A percentile compares a stretch with the other conserved stretches of the same genome.
Conservation (phyloP, 35 echinoderm and acorn worm genomes). For the Chiridota heheva region DNA sequence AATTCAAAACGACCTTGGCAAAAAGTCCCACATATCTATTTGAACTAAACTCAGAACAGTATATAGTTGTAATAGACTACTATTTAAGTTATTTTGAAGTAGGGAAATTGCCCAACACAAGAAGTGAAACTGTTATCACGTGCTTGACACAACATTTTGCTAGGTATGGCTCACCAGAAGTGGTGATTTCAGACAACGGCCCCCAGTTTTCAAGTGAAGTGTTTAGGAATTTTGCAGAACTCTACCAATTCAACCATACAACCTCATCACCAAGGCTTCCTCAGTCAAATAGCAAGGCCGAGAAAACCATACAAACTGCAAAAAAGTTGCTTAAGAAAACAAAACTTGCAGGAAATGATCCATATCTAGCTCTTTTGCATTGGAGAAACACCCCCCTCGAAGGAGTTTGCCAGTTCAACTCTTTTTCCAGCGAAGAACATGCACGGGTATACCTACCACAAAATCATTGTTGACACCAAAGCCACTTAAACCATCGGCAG, state of each 20-base stretch:
- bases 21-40: constrained; percentile 36
- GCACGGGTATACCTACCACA: no score
- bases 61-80: constrained; percentile 53
- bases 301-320: constrained; percentile 46
- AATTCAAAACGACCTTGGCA: background rate
- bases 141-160: constrained; percentile 58
- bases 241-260: constrained; percentile 23
- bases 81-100: constrained; percentile 68
- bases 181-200: constrained; percentile 55
- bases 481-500: no score
- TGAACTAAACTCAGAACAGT: constrained; percentile 28
- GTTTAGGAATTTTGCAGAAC: constrained; percentile 30
- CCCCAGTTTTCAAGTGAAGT: constrained; percentile 21
- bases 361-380: constrained; percentile 48
- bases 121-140: constrained; percentile 32
- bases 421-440: constrained; percentile 36
- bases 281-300: constrained; percentile 45
- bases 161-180: constrained; percentile 43
- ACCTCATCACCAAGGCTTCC: constrained; percentile 11
- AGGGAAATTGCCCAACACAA: background rate
- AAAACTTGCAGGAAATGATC: constrained; percentile 28
- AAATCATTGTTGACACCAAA: no score
- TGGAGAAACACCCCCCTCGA: constrained; percentile 45
- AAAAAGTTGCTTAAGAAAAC: constrained; percentile 45
- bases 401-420: constrained; percentile 27